These are phyloP conservation scores for Lucinisca nassula DNA, from an alignment of 2,888 invertebrate genomes.

Conservation along the genomic window DNA sequence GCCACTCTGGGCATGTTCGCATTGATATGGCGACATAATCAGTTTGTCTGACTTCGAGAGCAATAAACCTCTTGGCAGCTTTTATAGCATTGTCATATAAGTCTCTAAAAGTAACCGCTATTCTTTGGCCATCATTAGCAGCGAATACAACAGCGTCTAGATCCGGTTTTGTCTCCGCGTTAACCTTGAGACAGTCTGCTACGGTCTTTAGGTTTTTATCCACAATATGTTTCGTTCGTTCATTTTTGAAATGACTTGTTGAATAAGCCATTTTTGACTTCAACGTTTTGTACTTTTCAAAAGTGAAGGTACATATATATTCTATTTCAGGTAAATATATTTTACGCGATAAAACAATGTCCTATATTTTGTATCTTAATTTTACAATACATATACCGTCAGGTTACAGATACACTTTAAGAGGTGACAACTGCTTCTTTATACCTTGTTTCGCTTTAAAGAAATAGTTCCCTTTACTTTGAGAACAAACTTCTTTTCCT, in stretches of 20 bases:
- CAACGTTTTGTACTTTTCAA: too few species aligned
- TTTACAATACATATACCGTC: too few species aligned
- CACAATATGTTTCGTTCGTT: not conserved
- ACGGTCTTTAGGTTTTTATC: not conserved
- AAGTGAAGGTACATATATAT: too few species aligned
- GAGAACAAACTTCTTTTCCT: too few species aligned
- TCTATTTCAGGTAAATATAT: too few species aligned
- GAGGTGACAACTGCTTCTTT: too few species aligned
- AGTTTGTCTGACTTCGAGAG: not conserved
- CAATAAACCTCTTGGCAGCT: not conserved
- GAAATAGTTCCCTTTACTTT: too few species aligned
- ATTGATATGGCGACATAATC: conserved; percentile 6
- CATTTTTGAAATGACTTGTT: not conserved
- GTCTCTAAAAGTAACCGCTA: not conserved
- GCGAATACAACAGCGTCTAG: not conserved
- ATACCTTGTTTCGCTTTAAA: too few species aligned
- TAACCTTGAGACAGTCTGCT: not conserved
- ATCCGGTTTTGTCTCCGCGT: not conserved
- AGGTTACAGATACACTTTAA: too few species aligned
- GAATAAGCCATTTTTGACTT: too few species aligned
- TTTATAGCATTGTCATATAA: not conserved
- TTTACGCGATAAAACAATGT: too few species aligned
- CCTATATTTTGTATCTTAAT: too few species aligned
- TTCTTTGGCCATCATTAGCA: not conserved
- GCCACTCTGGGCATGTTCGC: conserved; percentile 15